phyloP scores from a whole-genome alignment of 1,140 invertebrate genomes.

The Drosophila ficusphila region DNA sequence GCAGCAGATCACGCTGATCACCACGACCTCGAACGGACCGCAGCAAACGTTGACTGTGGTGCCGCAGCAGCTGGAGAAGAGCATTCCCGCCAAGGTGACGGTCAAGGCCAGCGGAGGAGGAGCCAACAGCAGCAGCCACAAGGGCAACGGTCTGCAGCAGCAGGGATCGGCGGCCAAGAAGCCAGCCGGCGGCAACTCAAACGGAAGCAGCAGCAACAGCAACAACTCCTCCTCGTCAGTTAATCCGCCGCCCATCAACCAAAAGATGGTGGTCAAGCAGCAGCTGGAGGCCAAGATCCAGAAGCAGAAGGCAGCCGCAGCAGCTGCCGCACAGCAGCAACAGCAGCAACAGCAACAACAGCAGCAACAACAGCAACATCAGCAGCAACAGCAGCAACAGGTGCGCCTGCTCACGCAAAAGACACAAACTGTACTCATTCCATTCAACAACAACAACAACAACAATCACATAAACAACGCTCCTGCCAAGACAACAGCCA shows the following conservation, averaged over 20 bases:
- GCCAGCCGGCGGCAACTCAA: conserved; percentile 9
- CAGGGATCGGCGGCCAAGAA: conserved; percentile 25
- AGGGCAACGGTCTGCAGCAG: conserved; percentile 35
- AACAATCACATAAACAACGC: conserved; percentile 44
- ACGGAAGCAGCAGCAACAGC: conserved; percentile 2
- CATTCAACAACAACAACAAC: conserved; percentile 76
- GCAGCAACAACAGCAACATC: conserved; percentile 50
- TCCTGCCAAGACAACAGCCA: conserved; percentile 49
- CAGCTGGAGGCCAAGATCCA: conserved; percentile 89
- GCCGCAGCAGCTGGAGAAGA: conserved; percentile 65
- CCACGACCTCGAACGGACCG: conserved; percentile 64
- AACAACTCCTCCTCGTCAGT: conserved; percentile 4
- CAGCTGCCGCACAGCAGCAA: conserved; percentile 69
- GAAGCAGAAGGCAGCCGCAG: conserved; percentile 81
- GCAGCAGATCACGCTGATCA: conserved; percentile 89
- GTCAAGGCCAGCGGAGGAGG: conserved; percentile 31
- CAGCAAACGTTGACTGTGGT: conserved; percentile 67
- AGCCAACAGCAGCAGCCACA: conserved; percentile 1
- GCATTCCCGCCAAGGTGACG: conserved; percentile 66
- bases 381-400: conserved; percentile 73
- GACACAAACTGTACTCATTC: conserved; percentile 84
- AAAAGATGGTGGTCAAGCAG: conserved; percentile 87
- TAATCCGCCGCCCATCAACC: conserved; percentile 64
- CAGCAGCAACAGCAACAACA: conserved; percentile 59
- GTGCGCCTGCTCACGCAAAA: conserved; percentile 78